Base-by-base conservation (phyloP, 2,888 invertebrate genomes). In the Drosophila anomelani region DNA sequence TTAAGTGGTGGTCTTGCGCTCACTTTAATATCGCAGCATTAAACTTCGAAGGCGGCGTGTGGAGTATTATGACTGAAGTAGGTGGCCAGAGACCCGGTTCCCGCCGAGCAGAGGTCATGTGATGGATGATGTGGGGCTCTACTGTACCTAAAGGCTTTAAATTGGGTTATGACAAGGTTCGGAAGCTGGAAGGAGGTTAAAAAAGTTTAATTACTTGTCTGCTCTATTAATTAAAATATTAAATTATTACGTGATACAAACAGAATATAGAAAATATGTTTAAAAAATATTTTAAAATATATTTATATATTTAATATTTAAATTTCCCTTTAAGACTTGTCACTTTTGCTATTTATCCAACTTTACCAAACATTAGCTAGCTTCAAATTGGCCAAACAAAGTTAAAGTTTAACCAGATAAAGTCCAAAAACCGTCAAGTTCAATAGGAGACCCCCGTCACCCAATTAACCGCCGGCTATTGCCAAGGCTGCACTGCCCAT, bases 1-100 rank as follows among this genome's bases (percentile, higher is more conserved):
- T 82, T 87, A 87, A 86, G 88, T 83, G 85, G 83, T 82, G 81
- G 85, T 82, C 85, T 83, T 81, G 81, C 62, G 86, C 84, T 88
- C 68, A 84, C 84, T 88, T 83, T 88, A 83, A 88, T 83, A 84
- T 76, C 84, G 81, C 69, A 86, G 82, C 86, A 88, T 88, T 88
- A 88, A 85, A 76, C 78, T 78, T 56, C 58, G 54, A 80, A 13
- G 15, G 15, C 26, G 49, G 23, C 26, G 76, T 88, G 88, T 81
- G 81, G 67, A 76, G 76, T 83, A 57, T 83, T 85, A 76, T 81
- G 88, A 86, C 84, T 88, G 88, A 84, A 88, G 88, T 88, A 83
- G 83, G 83, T 83, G 82, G 84, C 88, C 81, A 67, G 86, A 63
- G 46, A 29, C 75, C 77, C 67, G 34, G 56, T 59, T 68, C 41